Base-by-base conservation (phyloP, 2,888 invertebrate genomes). In the Onthophagus sagittarius region DNA sequence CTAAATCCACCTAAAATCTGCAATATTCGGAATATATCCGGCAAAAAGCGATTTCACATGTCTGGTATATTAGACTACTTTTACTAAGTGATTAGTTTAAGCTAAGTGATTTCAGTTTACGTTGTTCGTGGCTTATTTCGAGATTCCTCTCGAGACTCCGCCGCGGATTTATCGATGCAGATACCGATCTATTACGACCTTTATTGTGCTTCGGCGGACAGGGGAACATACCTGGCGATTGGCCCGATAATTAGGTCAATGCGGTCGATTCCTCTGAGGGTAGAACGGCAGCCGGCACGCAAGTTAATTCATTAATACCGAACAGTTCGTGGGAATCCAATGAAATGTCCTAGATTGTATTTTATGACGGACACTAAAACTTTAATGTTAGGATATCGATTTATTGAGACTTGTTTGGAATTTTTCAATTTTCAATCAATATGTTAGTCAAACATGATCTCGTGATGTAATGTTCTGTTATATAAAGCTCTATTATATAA, bases 161-260 rank as follows among this genome's bases (percentile, higher is more conserved):
- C 53, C 13, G 33, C 15, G 65, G 72, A 72, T 72, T 72, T 72
- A 72, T 72, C 72, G 72, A 23, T n/a, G 72, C 39, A 70, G 67
- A 67, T 67, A 67, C 32, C 67, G 23, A 67, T 67, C 67, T 32
- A 32, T 67, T 67, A 31, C 15, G 67, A 3, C 31, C 67, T 23
- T 67, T 23, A 53, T 53, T 53, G 39, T 53, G 39, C 39, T 53
- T 53, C 39, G 39, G 39, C 39, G 39, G 39, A 53, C 39, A 11
- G 11, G 11, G 39, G 39, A 53, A 53, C 39, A 53, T 53, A 53
- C 39, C 39, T 53, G 39, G 9, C 39, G 39, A 53, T 53, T 53
- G 39, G 39, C 39, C 39, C 39, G 39, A 53, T 53, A 53, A 53
- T 53, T 53, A 53, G 39, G 39, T 53, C 39, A 53, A 53, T 53